Percentiles rank a stretch among this genome's conserved stretches.
Conservation (phyloP, 2,113 vertebrate species). For the Planiliza haematocheilus region DNA sequence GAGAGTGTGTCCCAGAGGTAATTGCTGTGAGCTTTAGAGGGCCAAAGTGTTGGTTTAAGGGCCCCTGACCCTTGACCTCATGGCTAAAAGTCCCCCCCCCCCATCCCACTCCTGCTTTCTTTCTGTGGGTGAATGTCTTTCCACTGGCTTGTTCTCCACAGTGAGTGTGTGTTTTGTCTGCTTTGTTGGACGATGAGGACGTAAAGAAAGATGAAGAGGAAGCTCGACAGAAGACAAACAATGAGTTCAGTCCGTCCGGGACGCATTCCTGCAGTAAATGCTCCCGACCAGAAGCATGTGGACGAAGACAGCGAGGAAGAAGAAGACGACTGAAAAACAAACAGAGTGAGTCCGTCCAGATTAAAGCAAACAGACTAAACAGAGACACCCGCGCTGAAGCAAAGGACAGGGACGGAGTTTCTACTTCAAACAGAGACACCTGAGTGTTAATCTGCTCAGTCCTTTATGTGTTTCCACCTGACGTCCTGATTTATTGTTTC, state of each 20-base stretch:
- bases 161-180: slow-evolving; percentile 39
- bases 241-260: not conserved
- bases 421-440: slow-evolving; percentile 15
- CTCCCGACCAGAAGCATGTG: not conserved
- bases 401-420: slow-evolving; percentile 15
- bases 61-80: slow-evolving; percentile 76
- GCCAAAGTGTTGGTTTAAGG: slow-evolving; percentile 81
- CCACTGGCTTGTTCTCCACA: slow-evolving; percentile 44
- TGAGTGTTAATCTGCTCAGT: not conserved
- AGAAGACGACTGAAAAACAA: too few relatives aligned
- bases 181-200: slow-evolving; percentile 34
- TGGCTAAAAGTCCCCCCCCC: slow-evolving; percentile 61
- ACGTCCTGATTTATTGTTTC: too few relatives aligned
- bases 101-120: too few relatives aligned
- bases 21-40: slow-evolving; percentile 80
- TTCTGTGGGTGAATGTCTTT: slow-evolving; percentile 51
- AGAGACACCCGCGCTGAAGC: not conserved
- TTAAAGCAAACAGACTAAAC: not conserved
- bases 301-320: not conserved
- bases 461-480: too few relatives aligned
- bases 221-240: not conserved
- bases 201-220: slow-evolving; percentile 7
- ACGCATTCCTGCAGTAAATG: not conserved
- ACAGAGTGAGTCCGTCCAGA: too few relatives aligned
- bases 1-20: slow-evolving; percentile 64